Base-by-base conservation (phyloP, 2,888 invertebrate species). In the Luffia ferchaultella region DNA sequence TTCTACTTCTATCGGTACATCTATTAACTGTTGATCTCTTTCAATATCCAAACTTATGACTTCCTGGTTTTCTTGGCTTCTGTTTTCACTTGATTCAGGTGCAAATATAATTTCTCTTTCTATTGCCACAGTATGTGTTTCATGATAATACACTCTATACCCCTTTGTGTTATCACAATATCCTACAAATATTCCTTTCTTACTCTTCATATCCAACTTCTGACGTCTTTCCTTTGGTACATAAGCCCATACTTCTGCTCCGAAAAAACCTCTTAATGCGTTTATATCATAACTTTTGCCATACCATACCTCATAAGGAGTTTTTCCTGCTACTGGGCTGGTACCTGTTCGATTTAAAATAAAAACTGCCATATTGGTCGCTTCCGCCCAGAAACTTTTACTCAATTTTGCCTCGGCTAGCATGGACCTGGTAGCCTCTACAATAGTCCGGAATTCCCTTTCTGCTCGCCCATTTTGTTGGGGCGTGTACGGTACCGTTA, bases 351-450 rank as follows among this genome's bases (percentile, higher is more conserved):
- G 54, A 49, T 71, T 71, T 2, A 71, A 53, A 20, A 67, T 51
- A 51, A 64, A 68, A 1, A 61, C 60, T 15, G 65, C 66, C 49
- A 61, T 64, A 3, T 62, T 58, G 0, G 68, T 60, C 2, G 70
- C 71, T 56, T 73, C 71, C 2, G 68, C 69, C 71, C 69, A 73
- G 5, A 67, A 16, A 19, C 20, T 56, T 12, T 2, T 55, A 12
- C 55, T 56, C 19, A 54, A 41, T 41, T 53, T 46, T 7, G 65
- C 42, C 0, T 58, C 58, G 58, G 62, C 56, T 1, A 63, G 42
- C 63, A 64, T 62, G 1, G 62, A 55, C 1, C 58, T 50, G 5
- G 62, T 60, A 52, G 54, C 59, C 19, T 63, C 62, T 16, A 65
- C 58, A 1, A 68, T 57, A 0, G 65, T 65, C 0, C 68, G 44